Evolutionary conservation across 2,888 invertebrate species (phyloP), one percentile per base, ranked within the genome.

Genomic region (Amblyjoppa fuscipennis): DNA sequence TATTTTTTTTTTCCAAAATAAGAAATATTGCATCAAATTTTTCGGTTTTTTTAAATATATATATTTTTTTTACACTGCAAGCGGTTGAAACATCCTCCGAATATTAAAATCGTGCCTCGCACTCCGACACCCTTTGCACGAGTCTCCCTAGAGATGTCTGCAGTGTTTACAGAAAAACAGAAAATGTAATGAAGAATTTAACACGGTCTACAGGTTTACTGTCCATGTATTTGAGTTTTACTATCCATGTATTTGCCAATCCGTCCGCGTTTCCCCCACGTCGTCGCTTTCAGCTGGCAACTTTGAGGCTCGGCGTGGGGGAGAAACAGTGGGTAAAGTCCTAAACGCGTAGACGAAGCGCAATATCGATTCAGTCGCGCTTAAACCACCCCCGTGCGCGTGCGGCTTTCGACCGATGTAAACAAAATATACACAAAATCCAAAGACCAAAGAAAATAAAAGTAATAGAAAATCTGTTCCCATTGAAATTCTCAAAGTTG

Each of bases 321-420:
- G 61, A 76, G 25, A 25, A 34, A 34, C 41, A 45, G 64, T 25
- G 64, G 20, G 41, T n/a, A 49, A 16, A 31, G 25, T 16, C 41
- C 9, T 38, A 11, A 68, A 20, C 31, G 66, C 51, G 74, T 34
- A 66, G 16, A 53, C 59, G 59, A 20, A 66, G 81, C 34, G 80
- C 81, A 28, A 89, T 93, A 93, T 93, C 93, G 93, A 93, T 93
- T 93, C 91, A 92, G 93, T 93, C 90, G 91, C 89, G 91, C 89
- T 89, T 88, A 90, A 92, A 90, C 92, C 91, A 92, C 92, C 93
- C 93, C 89, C 89, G 89, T 88, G 89, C 87, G 88, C 87, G 89
- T 86, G 87, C 83, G 81, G 71, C 56, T 45, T 85, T 88, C 82
- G 83, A 84, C 88, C 83, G 85, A 81, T 88, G 66, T 28, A 51